Conservation (phyloP, 2,113 vertebrate species). For the Macaca mulatta region DNA sequence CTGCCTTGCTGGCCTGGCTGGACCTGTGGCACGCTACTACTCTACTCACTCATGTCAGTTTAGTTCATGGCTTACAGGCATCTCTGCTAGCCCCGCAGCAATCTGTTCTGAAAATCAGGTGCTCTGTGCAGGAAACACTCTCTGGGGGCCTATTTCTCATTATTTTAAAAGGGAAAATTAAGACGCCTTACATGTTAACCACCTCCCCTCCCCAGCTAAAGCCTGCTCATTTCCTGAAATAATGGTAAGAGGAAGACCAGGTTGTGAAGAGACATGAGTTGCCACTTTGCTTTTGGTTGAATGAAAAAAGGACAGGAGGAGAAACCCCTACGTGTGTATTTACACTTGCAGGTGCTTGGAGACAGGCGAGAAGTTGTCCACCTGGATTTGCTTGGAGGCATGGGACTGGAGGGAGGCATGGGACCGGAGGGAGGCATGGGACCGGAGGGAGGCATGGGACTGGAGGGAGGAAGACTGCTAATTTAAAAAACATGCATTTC, state of each 20-base stretch:
- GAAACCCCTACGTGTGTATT: accelerated
- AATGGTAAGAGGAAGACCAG: neutral
- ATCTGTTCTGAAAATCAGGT: neutral
- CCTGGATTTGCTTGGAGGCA: neutral
- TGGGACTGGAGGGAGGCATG: too few species aligned
- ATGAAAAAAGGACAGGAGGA: neutral
- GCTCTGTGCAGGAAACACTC: too few species aligned
- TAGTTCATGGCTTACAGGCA: accelerated
- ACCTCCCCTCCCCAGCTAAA: accelerated
- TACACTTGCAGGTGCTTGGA: accelerated
- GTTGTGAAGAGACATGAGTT: accelerated
- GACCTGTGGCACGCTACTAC: accelerated
- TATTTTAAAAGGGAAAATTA: neutral
- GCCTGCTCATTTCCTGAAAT: accelerated
- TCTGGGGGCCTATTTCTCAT: neutral
- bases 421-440: too few species aligned
- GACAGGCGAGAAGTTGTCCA: accelerated
- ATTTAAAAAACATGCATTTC: neutral
- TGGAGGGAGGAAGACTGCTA: accelerated
- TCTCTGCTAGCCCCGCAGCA: neutral
- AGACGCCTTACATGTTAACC: accelerated
- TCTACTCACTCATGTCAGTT: neutral
- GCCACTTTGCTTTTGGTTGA: neutral
- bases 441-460: too few species aligned
- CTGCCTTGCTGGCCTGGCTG: accelerated